Evolutionary conservation across 1,140 invertebrate species (phyloP).

Genomic region (Onthophagus taurus): DNA sequence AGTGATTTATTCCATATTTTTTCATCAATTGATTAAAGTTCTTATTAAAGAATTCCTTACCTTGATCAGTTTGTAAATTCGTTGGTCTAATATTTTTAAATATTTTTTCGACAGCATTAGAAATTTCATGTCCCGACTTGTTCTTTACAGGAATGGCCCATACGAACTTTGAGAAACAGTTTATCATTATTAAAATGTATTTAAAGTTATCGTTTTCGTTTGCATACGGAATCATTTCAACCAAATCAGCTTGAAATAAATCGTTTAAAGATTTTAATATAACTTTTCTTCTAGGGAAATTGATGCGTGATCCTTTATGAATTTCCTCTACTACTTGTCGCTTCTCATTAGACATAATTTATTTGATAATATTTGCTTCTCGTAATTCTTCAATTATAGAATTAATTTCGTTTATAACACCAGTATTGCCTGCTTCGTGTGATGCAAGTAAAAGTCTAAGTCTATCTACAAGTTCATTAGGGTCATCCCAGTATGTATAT

Average conservation of each 20-base stretch:
- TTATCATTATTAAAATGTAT: slow-evolving; percentile 29
- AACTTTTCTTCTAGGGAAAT: slow-evolving; percentile 20
- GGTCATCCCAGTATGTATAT: slow-evolving; percentile 10
- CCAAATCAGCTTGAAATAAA: slow-evolving; percentile 20
- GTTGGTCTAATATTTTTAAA: slow-evolving; percentile 10
- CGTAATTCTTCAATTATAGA: slow-evolving; percentile 24
- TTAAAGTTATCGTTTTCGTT: slow-evolving; percentile 24
- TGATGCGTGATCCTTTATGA: background rate
- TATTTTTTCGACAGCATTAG: slow-evolving; percentile 19
- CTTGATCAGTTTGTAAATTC: slow-evolving; percentile 30
- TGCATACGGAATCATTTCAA: slow-evolving; percentile 19
- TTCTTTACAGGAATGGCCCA: slow-evolving; percentile 25
- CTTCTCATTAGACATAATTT: background rate
- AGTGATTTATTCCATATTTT: slow-evolving; percentile 33
- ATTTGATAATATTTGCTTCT: slow-evolving; percentile 24
- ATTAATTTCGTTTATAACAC: slow-evolving; percentile 35
- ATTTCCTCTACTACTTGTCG: slow-evolving; percentile 1
- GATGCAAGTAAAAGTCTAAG: slow-evolving; percentile 16
- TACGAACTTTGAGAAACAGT: slow-evolving; percentile 29
- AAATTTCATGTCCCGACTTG: slow-evolving; percentile 21
- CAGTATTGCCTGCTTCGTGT: slow-evolving; percentile 28
- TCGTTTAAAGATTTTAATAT: slow-evolving; percentile 27
- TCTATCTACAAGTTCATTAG: slow-evolving; percentile 8
- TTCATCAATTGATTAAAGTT: slow-evolving; percentile 27
- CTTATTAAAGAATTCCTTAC: slow-evolving; percentile 31